These are phyloP conservation scores for Mola mola DNA, from an alignment of 2,113 vertebrate genomes.

Conservation along the genomic window DNA sequence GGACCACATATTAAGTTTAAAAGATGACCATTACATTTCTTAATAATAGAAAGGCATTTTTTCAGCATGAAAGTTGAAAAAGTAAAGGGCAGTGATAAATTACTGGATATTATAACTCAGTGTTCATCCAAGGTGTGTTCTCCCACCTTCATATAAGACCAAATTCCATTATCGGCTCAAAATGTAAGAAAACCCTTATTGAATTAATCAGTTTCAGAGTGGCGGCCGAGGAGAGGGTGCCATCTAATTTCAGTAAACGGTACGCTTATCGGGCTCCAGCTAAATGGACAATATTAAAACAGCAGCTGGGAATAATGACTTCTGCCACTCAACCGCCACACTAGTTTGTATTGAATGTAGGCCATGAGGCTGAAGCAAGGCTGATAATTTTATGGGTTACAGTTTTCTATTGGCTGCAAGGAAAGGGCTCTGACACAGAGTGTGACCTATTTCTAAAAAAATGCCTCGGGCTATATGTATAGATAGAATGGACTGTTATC, in stretches of 20 bases:
- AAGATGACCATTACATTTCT: constrained; percentile 24
- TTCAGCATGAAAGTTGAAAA: constrained; percentile 5
- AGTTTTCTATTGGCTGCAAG: constrained; percentile 79
- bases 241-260: constrained; percentile 77
- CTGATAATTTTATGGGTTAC: constrained; percentile 84
- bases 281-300: constrained; percentile 86
- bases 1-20: not conserved
- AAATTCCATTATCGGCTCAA: constrained; percentile 66
- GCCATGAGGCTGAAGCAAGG: constrained; percentile 81
- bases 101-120: constrained; percentile 42
- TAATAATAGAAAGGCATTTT: constrained; percentile 25
- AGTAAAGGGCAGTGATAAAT: constrained; percentile 37
- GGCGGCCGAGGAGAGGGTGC: constrained; percentile 63
- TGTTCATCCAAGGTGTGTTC: constrained; percentile 59
- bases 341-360: constrained; percentile 83
- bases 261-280: constrained; percentile 72
- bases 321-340: constrained; percentile 83
- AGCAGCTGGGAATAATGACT: constrained; percentile 84
- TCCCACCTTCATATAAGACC: constrained; percentile 47
- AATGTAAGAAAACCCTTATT: constrained; percentile 72
- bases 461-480: constrained; percentile 79
- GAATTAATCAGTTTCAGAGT: constrained; percentile 78
- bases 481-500: constrained; percentile 85
- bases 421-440: constrained; percentile 82
- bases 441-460: constrained; percentile 83